Evolutionary conservation across 2,797 vertebrate species (phyloP).

Genomic region (Enteromius anoplus): DNA sequence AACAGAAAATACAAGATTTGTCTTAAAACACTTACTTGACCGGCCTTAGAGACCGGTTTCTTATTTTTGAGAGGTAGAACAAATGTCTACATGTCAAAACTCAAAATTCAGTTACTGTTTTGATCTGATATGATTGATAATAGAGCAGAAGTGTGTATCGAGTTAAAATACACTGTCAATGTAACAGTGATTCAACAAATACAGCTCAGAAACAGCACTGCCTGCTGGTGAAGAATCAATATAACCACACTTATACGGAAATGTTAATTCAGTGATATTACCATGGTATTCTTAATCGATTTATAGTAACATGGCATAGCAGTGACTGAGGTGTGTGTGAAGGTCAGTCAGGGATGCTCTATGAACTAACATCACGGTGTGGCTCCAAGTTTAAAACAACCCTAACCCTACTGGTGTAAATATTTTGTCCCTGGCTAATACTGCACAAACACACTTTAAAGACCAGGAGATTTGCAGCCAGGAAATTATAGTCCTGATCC

Average conservation of each 20-base stretch:
- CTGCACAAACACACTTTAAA: conserved; percentile 55
- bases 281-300: background rate
- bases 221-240: conserved; percentile 57
- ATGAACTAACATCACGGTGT: conserved; percentile 29
- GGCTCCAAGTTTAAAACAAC: conserved; percentile 51
- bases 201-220: conserved; percentile 53
- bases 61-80: background rate
- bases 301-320: background rate
- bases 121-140: background rate
- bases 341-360: conserved; percentile 44
- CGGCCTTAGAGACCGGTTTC: no score
- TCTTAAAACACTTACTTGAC: background rate
- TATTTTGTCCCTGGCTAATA: conserved; percentile 55
- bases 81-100: background rate
- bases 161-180: background rate
- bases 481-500: conserved; percentile 9
- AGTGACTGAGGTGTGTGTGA: conserved; percentile 21
- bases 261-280: background rate
- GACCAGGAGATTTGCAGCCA: conserved; percentile 25
- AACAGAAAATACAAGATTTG: background rate
- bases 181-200: background rate
- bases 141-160: background rate
- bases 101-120: background rate
- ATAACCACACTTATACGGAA: background rate
- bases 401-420: conserved; percentile 42